Evolutionary conservation across 2,113 vertebrate species (phyloP), one percentile per base, ranked within the genome.

Genomic region (Leiothrix lutea): DNA sequence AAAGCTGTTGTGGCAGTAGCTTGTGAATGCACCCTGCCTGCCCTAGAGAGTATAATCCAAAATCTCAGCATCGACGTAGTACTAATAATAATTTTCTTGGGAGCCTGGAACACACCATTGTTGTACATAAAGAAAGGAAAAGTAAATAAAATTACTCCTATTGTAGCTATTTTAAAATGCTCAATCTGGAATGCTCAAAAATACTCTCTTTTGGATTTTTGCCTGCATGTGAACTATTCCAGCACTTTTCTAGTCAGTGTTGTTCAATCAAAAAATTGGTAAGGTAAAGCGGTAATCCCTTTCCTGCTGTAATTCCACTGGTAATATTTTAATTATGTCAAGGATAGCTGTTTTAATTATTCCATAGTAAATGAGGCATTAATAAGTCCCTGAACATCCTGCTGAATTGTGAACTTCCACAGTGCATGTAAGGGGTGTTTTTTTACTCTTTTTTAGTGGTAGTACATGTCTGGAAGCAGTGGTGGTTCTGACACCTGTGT

Each of bases 41-140:
- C 9, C 29, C 35, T 18, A 22, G 0, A 6, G 25, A 51, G 23
- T 6, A 5, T 38, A 35, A 69, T 69, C 35, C 38, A 75, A 4
- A 0, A 64, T 65, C 47, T 86, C 58, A 50, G 38, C 24, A 20
- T 66, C 35, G 78, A 61, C 28, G 22, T 82, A 86, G 31, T 23
- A 26, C 89, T 95, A 94, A 80, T 87, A 92, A 80, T 93, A 86
- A 87, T 92, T 91, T 82, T 92, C 45, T 77, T 94, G 89, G 93
- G 84, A 93, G 77, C 42, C 67, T 94, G 74, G 56, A 83, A 79
- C 54, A 56, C 31, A 12, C 51, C 57, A 87, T 80, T 87, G 81
- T 95, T 96, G 69, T 61, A 53, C 57, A 96, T 83, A 94, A 92
- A 87, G 82, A 90, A 92, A 90, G 80, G 84, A 94, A 94, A 90